Percentiles rank a stretch among this genome's conserved stretches.
These are phyloP conservation scores for Mythimna pallens DNA, from an alignment of 2,888 invertebrate genomes.

Conservation along the genomic window DNA sequence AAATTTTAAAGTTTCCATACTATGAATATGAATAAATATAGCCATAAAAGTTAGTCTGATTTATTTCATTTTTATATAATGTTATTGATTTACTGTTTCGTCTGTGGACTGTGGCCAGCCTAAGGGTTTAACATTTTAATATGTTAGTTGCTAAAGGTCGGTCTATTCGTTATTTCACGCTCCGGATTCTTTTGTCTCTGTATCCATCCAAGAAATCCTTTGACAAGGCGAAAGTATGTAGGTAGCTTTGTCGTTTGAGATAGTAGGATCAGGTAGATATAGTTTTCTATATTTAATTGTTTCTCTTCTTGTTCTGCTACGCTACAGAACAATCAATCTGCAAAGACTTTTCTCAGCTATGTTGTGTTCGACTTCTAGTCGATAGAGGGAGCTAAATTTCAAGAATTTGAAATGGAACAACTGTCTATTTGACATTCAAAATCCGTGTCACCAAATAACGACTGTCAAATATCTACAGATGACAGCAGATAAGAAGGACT, in stretches of 20 bases:
- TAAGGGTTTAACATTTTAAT: conserved; percentile 20
- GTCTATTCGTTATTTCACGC: conserved; percentile 1
- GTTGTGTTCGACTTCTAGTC: too few relatives aligned
- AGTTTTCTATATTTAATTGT: too few relatives aligned
- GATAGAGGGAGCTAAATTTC: too few relatives aligned
- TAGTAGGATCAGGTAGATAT: too few relatives aligned
- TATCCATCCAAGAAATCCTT: conserved; percentile 17
- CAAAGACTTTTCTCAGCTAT: too few relatives aligned
- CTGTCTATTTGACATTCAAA: too few relatives aligned
- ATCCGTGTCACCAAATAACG: too few relatives aligned
- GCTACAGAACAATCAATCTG: too few relatives aligned
- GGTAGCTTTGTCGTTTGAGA: not conserved
- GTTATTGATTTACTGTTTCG: not conserved
- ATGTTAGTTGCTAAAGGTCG: conserved; percentile 14
- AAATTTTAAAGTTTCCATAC: not conserved
- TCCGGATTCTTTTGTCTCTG: not conserved
- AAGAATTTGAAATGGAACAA: too few relatives aligned
- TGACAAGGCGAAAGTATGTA: conserved; percentile 13
- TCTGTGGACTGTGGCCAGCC: not conserved
- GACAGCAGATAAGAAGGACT: too few relatives aligned
- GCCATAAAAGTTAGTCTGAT: conserved; percentile 10
- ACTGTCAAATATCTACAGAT: too few relatives aligned
- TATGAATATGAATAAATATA: conserved; percentile 8
- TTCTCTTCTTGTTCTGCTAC: too few relatives aligned
- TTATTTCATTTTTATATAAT: not conserved